A percentile compares a stretch with the other conserved stretches of the same genome.
Conservation (phyloP, 2,113 vertebrate genomes). For the Sebastes schlegelii region DNA sequence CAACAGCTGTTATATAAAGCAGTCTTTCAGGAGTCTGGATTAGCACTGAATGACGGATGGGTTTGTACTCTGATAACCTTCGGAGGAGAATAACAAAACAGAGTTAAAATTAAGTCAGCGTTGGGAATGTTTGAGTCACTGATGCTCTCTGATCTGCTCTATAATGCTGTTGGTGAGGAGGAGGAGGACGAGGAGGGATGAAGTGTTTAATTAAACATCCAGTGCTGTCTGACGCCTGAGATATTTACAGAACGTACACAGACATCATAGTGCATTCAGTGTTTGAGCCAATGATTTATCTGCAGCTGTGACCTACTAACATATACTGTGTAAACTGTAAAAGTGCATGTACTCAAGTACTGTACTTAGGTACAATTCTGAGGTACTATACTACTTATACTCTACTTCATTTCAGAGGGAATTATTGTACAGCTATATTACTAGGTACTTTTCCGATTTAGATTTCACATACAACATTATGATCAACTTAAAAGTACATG, state of each 20-base stretch:
- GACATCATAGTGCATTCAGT: not conserved
- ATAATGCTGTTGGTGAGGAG: not conserved
- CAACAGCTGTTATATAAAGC: constrained; percentile 24
- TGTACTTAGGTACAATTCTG: not conserved
- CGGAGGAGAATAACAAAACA: not conserved
- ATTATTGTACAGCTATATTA: not conserved
- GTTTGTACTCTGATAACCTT: not conserved
- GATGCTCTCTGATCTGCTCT: constrained; percentile 10
- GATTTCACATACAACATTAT: not conserved
- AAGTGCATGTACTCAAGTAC: constrained; percentile 10
- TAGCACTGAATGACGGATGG: constrained; percentile 11
- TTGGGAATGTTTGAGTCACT: constrained; percentile 23
- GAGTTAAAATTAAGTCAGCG: not conserved
- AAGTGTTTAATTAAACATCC: constrained; percentile 28
- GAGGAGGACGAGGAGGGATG: constrained; percentile 24
- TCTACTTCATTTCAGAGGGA: not conserved
- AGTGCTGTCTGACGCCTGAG: not conserved
- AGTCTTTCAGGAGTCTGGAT: constrained; percentile 4
- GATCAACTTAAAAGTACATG: not conserved
- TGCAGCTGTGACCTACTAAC: constrained; percentile 21
- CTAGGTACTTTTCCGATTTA: not conserved
- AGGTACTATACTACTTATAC: not conserved
- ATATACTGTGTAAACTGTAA: not conserved
- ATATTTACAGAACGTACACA: constrained; percentile 16
- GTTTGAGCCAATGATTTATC: constrained; percentile 16